Evolutionary conservation across 1,140 invertebrate species (phyloP), one percentile per base, ranked within the genome.

Genomic region (Prorops nasuta): DNA sequence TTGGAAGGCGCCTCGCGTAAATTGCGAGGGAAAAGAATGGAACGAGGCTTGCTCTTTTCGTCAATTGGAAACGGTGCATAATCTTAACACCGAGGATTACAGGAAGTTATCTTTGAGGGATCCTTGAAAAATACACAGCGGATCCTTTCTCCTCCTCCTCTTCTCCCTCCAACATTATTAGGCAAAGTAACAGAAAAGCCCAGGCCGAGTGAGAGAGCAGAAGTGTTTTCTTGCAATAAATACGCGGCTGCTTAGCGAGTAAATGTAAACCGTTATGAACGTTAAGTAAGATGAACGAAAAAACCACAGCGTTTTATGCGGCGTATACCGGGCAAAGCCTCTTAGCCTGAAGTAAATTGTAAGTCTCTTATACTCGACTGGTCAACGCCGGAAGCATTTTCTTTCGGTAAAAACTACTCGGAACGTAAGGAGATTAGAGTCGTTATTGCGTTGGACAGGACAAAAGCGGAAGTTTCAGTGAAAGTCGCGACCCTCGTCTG

Each of bases 271-370:
- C 49, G 48, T 50, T 47, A 51, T 44, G 58, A 54, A 54, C 50
- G 54, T 63, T 60, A 63, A 60, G 51, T 63, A 59, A 59, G 50
- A 43, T 44, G 40, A 32, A 36, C 35, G 41, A 44, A 51, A 49
- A 49, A 56, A 48, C 50, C 51, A 51, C 54, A 64, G 54, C 56
- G 51, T 58, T 64, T 63, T 58, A 47, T 42, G 50, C 58, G 58
- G 49, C 48, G 42, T 54, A 51, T 56, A 21, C n/a, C 16, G 24
- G 9, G 19, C 20, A 65, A 68, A 68, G 60, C 64, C 51, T 60
- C 64, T 69, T 67, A 64, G 43, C 42, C 28, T 45, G 46, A 66
- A 67, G 61, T 67, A 62, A 64, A 63, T 66, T 69, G 53, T 67
- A 60, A 67, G 63, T 64, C 53, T 58, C 58, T 58, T 61, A 50